These are phyloP conservation scores for Anthrax anthrax DNA, from an alignment of 2,888 invertebrate species.

Conservation along the genomic window DNA sequence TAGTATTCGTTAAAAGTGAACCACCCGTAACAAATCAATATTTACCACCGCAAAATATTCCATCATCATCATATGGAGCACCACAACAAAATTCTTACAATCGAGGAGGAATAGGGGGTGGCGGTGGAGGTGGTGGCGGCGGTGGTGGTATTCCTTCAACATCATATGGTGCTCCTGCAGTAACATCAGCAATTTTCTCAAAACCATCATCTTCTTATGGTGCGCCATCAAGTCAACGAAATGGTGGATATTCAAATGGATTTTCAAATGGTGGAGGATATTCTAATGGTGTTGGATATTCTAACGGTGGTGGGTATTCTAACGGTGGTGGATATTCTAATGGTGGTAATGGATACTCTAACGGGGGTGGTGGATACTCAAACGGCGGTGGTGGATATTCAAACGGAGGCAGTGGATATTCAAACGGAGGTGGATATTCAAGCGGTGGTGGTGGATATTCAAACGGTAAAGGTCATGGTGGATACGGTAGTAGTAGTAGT, in stretches of 20 bases:
- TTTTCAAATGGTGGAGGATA: slow-evolving; percentile 4
- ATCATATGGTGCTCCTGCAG: slow-evolving; percentile 39
- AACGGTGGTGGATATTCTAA: slow-evolving; percentile 9
- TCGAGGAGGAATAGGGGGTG: background rate
- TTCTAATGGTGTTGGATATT: slow-evolving; percentile 12
- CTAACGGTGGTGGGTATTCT: slow-evolving; percentile 12
- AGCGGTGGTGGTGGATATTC: slow-evolving; percentile 13
- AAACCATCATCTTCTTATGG: slow-evolving; percentile 24
- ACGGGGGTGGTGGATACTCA: slow-evolving; percentile 10
- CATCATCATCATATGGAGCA: slow-evolving; percentile 22
- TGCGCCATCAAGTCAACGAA: slow-evolving; percentile 20
- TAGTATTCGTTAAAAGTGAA: slow-evolving; percentile 27
- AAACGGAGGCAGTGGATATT: slow-evolving; percentile 9
- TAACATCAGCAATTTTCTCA: slow-evolving; percentile 37
- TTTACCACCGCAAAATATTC: slow-evolving; percentile 10
- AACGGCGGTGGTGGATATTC: background rate
- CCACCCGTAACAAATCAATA: slow-evolving; percentile 28
- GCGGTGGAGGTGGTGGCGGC: slow-evolving; percentile 17
- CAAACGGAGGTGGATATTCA: slow-evolving; percentile 6
- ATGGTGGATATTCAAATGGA: slow-evolving; percentile 12
- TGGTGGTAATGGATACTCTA: slow-evolving; percentile 13
- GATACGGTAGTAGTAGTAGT: slow-evolving; percentile 9
- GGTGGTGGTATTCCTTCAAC: slow-evolving; percentile 31
- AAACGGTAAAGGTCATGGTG: slow-evolving; percentile 13
- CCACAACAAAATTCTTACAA: slow-evolving; percentile 18